These are phyloP conservation scores for Cyprinodon tularosa DNA, from an alignment of 2,113 vertebrate genomes.

Conservation along the genomic window DNA sequence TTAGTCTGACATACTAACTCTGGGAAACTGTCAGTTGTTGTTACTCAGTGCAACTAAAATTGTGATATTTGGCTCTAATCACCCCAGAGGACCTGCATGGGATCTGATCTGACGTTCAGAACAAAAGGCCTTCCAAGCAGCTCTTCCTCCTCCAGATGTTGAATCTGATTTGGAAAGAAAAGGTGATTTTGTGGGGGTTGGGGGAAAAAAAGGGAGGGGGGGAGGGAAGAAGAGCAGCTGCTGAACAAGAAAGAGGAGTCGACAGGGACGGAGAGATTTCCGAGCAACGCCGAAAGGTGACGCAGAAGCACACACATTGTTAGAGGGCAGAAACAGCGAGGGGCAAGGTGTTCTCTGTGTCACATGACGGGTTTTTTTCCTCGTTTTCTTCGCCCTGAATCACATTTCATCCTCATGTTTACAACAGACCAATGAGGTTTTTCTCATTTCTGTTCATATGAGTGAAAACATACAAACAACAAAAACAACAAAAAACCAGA, in stretches of 20 bases:
- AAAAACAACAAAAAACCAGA: no score
- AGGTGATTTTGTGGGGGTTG: conserved; percentile 48
- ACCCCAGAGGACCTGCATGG: conserved; percentile 40
- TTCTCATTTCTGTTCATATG: not conserved
- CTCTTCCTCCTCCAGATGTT: conserved; percentile 68
- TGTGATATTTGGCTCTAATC: conserved; percentile 52
- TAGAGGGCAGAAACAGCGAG: conserved; percentile 12
- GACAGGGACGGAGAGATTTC: conserved; percentile 32
- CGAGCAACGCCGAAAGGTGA: conserved; percentile 53
- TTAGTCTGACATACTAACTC: conserved; percentile 7
- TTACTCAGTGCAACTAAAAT: conserved; percentile 20
- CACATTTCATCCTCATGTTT: conserved; percentile 7
- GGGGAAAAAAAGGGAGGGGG: not conserved
- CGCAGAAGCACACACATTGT: conserved; percentile 41
- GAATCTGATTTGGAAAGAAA: conserved; percentile 74
- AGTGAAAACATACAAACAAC: no score
- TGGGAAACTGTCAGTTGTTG: conserved; percentile 24
- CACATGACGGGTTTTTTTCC: conserved; percentile 43
- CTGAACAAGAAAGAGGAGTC: conserved; percentile 36
- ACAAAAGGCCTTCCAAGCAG: conserved; percentile 60
- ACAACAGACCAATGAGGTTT: not conserved
- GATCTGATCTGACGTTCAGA: conserved; percentile 53
- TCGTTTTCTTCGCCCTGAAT: conserved; percentile 49
- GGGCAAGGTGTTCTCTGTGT: conserved; percentile 46
- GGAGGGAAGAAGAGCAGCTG: conserved; percentile 15